Percentiles rank a stretch among this genome's conserved stretches.
Evolutionary conservation across 2,797 vertebrate genomes (phyloP).

Genomic region (Dryobates pubescens): DNA sequence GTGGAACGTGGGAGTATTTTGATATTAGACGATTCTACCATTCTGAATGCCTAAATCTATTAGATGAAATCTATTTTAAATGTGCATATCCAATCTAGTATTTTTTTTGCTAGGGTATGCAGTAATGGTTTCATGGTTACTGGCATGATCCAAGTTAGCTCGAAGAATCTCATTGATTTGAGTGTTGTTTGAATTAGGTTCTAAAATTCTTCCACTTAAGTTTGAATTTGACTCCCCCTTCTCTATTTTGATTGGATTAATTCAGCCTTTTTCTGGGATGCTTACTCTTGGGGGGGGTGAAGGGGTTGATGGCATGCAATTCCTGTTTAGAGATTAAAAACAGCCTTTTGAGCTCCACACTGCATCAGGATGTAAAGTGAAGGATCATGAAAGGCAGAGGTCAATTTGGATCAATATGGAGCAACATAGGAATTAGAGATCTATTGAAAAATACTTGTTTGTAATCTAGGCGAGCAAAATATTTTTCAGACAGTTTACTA

Average conservation of each 20-base stretch:
- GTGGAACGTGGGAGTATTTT: background rate
- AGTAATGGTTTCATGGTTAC: background rate
- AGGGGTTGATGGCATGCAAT: background rate
- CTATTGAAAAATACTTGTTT: background rate
- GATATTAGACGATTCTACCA: background rate
- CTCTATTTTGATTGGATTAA: background rate
- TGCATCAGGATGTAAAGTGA: background rate
- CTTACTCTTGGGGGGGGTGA: background rate
- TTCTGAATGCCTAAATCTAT: background rate
- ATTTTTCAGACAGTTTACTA: background rate
- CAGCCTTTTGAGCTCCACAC: background rate
- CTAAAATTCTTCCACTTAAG: background rate
- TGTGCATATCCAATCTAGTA: background rate
- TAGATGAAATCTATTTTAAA: background rate
- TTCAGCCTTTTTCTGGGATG: background rate
- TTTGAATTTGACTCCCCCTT: background rate
- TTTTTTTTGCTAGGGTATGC: background rate
- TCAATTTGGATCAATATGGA: background rate
- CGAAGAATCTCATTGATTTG: background rate
- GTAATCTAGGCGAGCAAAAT: background rate
- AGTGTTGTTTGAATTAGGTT: background rate
- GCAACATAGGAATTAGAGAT: background rate
- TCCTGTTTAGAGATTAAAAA: background rate
- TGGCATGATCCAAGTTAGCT: background rate
- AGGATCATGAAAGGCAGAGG: background rate